Evolutionary conservation across 2,113 vertebrate species (phyloP), one percentile per base, ranked within the genome.

Genomic region (Apaloderma vittatum): DNA sequence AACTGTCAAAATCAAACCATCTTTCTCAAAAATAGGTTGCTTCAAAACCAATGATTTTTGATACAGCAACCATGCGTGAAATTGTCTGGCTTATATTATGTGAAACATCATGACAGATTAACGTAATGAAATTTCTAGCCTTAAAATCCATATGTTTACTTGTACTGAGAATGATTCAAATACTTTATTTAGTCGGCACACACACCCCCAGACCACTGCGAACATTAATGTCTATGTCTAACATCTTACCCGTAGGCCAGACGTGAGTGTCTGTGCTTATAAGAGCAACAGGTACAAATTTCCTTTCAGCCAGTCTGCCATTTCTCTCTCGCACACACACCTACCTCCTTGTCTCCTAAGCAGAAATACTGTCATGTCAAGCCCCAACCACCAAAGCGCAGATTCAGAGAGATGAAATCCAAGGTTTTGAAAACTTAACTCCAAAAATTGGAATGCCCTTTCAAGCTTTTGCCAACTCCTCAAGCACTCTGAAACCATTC

Each of bases 1-100:
- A 94, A 85, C 70, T 85, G 49, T 52, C 91, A 94, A 94, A 65
- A 95, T 92, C 82, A 93, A 97, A 91, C 68, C 62, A 88, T 66
- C 46, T 76, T 86, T 54, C 73, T 70, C 61, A 90, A 91, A 94
- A 86, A 52, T 12, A 15, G 20, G 32, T 43, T 88, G 27, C 68
- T 94, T 81, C 92, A 78, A 88, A 93, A 55, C 75, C 61, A 96
- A 78, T 72, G 75, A 71, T 84, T 88, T 90, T 86, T 86, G 76
- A 92, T 85, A 74, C 15, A 92, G 79, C 57, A 84, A 68, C 34
- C 86, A 88, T 14, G 63, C 63, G 63, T 32, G 27, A 95, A 95
- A 95, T 90, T 94, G 58, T 86, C 88, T 96, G 92, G 71, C 86
- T 92, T 81, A 55, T n/a, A 67, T 78, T 94, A 90, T 13, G 32